phyloP scores from a whole-genome alignment of 1,140 invertebrate species.

The Dendroctonus ponderosae region DNA sequence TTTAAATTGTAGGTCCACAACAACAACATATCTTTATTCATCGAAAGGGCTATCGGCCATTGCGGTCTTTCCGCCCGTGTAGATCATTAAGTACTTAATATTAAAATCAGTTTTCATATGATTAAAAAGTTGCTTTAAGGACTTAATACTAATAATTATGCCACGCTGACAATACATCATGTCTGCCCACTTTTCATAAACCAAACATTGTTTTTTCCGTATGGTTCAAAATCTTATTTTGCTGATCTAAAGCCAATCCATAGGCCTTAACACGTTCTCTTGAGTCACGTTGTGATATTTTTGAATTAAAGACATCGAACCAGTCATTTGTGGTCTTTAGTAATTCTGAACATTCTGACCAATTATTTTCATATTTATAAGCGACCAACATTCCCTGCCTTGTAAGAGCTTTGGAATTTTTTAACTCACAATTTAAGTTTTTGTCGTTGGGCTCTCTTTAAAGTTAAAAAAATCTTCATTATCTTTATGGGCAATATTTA shows the following conservation, averaged over 20 bases:
- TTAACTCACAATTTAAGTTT: slow-evolving; percentile 29
- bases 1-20: slow-evolving; percentile 12
- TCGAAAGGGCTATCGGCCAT: no score
- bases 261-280: slow-evolving; percentile 16
- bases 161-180: slow-evolving; percentile 12
- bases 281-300: slow-evolving; percentile 14
- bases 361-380: slow-evolving; percentile 16
- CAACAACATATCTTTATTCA: no score
- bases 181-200: slow-evolving; percentile 10
- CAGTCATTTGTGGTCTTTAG: slow-evolving; percentile 18
- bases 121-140: slow-evolving; percentile 15
- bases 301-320: slow-evolving; percentile 25
- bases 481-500: slow-evolving; percentile 30
- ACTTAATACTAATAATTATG: slow-evolving; percentile 4
- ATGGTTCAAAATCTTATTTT: slow-evolving; percentile 24
- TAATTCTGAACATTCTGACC: slow-evolving; percentile 23
- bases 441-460: slow-evolving; percentile 18
- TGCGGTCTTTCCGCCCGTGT: no score
- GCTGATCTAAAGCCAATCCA: slow-evolving; percentile 13
- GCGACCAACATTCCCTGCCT: slow-evolving; percentile 4
- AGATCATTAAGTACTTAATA: slow-evolving; percentile 18
- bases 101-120: slow-evolving; percentile 22
- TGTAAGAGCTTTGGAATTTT: slow-evolving; percentile 4
- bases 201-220: slow-evolving; percentile 3
- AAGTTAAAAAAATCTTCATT: slow-evolving; percentile 22